phyloP scores from a whole-genome alignment of 2,113 vertebrate species.

The Apodemus sylvaticus region DNA sequence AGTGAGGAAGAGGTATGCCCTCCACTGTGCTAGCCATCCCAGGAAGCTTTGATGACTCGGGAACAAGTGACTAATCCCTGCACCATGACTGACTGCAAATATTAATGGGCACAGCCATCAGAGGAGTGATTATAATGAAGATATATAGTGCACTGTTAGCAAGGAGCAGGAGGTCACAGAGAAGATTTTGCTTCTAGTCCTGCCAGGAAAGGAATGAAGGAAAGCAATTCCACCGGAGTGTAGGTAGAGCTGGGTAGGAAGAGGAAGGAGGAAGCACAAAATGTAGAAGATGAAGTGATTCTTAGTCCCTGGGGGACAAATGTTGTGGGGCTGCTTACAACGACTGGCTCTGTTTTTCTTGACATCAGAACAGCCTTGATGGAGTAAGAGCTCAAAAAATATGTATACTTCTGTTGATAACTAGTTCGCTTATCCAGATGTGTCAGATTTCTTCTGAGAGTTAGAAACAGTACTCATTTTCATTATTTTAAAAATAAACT shows the following conservation, averaged over 20 bases:
- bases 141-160: background rate
- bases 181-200: background rate
- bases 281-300: background rate
- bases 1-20: background rate
- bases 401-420: background rate
- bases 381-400: background rate
- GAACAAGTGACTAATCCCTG: background rate
- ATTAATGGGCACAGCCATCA: background rate
- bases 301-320: background rate
- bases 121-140: background rate
- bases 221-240: background rate
- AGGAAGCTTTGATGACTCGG: background rate
- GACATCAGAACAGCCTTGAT: background rate
- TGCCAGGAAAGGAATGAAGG: background rate
- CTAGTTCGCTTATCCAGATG: background rate
- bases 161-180: background rate
- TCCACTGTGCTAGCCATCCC: too few species aligned
- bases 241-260: background rate
- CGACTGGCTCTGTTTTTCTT: background rate
- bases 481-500: conserved; percentile 6
- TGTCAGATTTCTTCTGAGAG: background rate
- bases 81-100: background rate
- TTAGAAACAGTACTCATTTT: background rate
- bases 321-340: background rate
- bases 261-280: background rate